Percentiles rank a stretch among this genome's conserved stretches.
Evolutionary conservation across 1,140 invertebrate genomes (phyloP).

Genomic region (Mercenaria mercenaria): DNA sequence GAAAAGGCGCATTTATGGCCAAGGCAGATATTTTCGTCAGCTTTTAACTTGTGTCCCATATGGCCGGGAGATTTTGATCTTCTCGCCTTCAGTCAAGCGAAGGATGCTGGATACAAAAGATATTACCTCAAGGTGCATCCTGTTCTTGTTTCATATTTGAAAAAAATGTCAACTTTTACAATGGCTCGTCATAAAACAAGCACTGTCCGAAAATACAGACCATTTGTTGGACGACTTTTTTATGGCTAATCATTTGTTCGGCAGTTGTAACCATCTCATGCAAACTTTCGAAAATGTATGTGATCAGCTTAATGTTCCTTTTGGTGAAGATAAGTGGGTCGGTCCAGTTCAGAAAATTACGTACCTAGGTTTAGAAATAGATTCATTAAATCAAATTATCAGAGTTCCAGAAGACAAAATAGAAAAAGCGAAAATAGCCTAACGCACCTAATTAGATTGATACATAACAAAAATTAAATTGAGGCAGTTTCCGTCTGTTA

Average conservation of each 20-base stretch:
- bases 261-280: no score
- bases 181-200: not conserved
- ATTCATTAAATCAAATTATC: no score
- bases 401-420: no score
- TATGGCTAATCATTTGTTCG: not conserved
- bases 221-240: not conserved
- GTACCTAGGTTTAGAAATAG: no score
- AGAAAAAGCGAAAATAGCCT: no score
- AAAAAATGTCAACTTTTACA: not conserved
- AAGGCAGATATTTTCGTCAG: constrained; percentile 61
- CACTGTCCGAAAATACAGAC: not conserved
- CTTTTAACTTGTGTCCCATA: constrained; percentile 29
- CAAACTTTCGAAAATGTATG: no score
- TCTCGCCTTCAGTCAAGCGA: not conserved
- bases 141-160: constrained; percentile 20
- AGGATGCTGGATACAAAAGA: not conserved
- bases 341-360: no score
- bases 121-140: not conserved
- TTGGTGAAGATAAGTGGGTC: no score
- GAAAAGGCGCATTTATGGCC: constrained; percentile 4
- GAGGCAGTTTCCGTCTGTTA: no score
- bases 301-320: no score
- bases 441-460: no score
- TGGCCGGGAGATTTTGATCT: not conserved
- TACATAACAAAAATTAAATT: no score